Base-by-base conservation (phyloP, 2,113 vertebrate species). In the Dipodomys stephensi region DNA sequence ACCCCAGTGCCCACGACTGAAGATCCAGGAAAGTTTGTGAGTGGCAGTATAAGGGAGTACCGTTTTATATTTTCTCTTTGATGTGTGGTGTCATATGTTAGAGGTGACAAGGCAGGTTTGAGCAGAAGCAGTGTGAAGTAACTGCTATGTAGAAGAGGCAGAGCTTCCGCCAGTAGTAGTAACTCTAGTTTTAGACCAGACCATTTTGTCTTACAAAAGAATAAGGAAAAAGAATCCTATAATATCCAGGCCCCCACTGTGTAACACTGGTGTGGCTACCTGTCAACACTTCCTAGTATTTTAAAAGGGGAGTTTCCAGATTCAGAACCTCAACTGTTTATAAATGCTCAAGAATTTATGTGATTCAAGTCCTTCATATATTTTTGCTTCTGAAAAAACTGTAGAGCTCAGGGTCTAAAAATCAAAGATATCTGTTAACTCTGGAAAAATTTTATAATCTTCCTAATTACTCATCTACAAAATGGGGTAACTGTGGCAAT, bases 251-350 rank as follows among this genome's bases (percentile, higher is more conserved):
- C 10, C 44, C 10, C 62, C 15, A 62, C 13, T 60, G 65, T 44
- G 44, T 20, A 30, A 87, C 71, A 95, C 28, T 62, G 65, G 82
- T 35, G 91, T 27, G 44, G 95, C 6, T 35, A 7, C 72, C 11
- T 76, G 64, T 82, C 69, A 91, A 92, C 0, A 72, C 25, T 64
- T 83, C 4, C 60, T 77, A 32, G 25, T 0, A 0, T 25, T 77
- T 95, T 87, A 88, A 83, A 57, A 62, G 20, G 19, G 4, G 1
- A 68, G 80, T 91, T 25, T 0, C 62, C 23, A 25, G 11, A 57
- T n/a, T 74, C 69, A 92, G 4, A 88, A 81, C 90, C 90, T 96
- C 84, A 27, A 39, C 8, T 30, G 80, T 53, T 77, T 77, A 80
- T 81, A 88, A 44, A 69, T 7, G n/a, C 53, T 64, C 13, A 74